A percentile compares a stretch with the other conserved stretches of the same genome.
Evolutionary conservation across 2,888 invertebrate species (phyloP).

Genomic region (Pimpla rufipes): DNA sequence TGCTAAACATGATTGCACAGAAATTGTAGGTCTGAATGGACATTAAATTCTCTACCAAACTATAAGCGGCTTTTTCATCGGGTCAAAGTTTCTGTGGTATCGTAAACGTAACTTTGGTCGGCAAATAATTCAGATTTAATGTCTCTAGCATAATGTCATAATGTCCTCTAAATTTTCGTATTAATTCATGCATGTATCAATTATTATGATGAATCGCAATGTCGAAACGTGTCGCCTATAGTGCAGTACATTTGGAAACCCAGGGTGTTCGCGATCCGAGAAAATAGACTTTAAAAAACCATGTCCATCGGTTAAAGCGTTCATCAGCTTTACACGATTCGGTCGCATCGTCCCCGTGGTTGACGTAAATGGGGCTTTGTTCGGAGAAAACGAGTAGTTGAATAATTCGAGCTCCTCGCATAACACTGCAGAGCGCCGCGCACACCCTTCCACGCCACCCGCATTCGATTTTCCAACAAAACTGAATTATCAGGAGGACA

Average conservation of each 20-base stretch:
- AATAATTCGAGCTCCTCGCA: constrained; percentile 49
- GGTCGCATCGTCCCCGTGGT: neutral
- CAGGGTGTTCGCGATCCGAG: neutral
- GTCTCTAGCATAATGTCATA: neutral
- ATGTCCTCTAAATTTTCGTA: neutral
- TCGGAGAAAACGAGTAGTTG: constrained; percentile 42
- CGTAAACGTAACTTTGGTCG: neutral
- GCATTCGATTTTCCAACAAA: constrained; percentile 47
- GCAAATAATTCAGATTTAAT: neutral
- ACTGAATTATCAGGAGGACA: constrained; percentile 49
- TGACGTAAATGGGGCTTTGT: constrained; percentile 61
- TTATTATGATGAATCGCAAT: neutral
- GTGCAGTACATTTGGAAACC: constrained; percentile 4
- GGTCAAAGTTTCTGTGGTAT: neutral
- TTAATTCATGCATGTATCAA: neutral
- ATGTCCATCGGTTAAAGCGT: constrained; percentile 14
- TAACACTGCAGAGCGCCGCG: constrained; percentile 40
- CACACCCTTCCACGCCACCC: neutral
- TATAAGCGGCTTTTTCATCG: neutral
- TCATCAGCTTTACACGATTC: neutral
- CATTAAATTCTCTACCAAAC: neutral
- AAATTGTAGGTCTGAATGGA: neutral
- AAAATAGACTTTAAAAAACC: neutral
- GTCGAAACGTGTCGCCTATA: neutral
- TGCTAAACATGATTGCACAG: neutral